These are phyloP conservation scores for Tachysurus fulvidraco DNA, from an alignment of 2,113 vertebrate species.

Conservation along the genomic window DNA sequence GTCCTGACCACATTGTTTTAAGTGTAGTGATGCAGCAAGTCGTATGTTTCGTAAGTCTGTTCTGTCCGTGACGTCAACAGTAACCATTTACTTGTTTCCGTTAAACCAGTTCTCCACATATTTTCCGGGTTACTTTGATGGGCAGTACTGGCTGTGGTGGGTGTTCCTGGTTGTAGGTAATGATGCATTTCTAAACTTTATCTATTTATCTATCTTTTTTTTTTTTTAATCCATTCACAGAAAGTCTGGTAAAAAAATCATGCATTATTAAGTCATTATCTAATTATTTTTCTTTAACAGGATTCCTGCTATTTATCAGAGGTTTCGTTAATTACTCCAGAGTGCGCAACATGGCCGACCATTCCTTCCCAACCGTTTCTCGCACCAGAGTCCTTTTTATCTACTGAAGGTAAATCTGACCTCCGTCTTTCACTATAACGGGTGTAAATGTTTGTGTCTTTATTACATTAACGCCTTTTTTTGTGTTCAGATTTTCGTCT, in stretches of 20 bases:
- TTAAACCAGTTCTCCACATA: constrained; percentile 89
- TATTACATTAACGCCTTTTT: constrained; percentile 3
- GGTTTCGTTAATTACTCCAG: constrained; percentile 98
- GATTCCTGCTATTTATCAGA: constrained; percentile 95
- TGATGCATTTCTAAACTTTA: constrained; percentile 57
- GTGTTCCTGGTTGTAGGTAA: constrained; percentile 96
- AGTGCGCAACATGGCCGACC: constrained; percentile 96
- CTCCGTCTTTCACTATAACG: not conserved
- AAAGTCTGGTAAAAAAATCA: no score
- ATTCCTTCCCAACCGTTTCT: constrained; percentile 86
- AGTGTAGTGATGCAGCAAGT: not conserved
- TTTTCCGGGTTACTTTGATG: constrained; percentile 98
- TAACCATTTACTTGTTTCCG: constrained; percentile 2
- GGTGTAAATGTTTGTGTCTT: not conserved
- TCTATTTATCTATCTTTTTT: not conserved
- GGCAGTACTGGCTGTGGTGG: constrained; percentile 99
- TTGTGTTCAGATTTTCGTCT: constrained; percentile 43
- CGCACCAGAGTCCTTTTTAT: constrained; percentile 98
- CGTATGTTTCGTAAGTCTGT: not conserved
- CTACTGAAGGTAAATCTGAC: constrained; percentile 85
- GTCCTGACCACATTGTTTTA: no score
- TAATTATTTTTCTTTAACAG: constrained; percentile 62
- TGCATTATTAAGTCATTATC: not conserved
- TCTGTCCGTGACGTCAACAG: not conserved
- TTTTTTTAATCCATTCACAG: not conserved